Base-by-base conservation (phyloP, 2,888 invertebrate genomes). In the Chironomus riparius region DNA sequence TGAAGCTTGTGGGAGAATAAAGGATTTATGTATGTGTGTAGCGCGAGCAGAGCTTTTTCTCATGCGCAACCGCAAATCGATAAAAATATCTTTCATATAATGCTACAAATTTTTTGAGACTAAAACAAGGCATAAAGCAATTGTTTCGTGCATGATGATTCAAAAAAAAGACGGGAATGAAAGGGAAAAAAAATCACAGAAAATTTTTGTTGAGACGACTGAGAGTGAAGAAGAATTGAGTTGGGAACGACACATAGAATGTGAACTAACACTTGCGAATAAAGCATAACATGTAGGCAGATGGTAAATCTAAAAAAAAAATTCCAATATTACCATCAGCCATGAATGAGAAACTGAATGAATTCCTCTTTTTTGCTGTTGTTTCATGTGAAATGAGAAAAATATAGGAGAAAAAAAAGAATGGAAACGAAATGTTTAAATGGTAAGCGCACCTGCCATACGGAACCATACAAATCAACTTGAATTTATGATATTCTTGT, bases 21-120 rank as follows among this genome's bases (percentile, higher is more conserved):
- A 24, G 4, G 28, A 28, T 4, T n/a, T n/a, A n/a, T 47, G 68
- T 74, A 62, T 68, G 47, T 18, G 74, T 74, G 48, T 61, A 24
- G 18, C 38, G 38, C 38, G 38, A 38, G 68, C 68, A 12, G 68
- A 74, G 74, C 74, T 74, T 74, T 38, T 74, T 72, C 38, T 22
- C 24, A 74, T 61, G 74, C 74, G 74, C 74, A 74, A 74, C 74
- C 74, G 74, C 74, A 74, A 68, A 74, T 74, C 74, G 74, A 74
- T 74, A 74, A 74, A 74, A 74, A 61, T 56, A 21, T 28, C 22
- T 71, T 71, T 68, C 5, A 5, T 28, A 38, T 10, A 38, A 38
- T 70, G 15, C 70, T 47, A n/a, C 47, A 47, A n/a, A n/a, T n/a
- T n/a, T n/a, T 68, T 28, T 68, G 22, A 62, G 18, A 62, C 18